phyloP scores from a whole-genome alignment of 1,140 invertebrate species.

The Diorhabda elongata region DNA sequence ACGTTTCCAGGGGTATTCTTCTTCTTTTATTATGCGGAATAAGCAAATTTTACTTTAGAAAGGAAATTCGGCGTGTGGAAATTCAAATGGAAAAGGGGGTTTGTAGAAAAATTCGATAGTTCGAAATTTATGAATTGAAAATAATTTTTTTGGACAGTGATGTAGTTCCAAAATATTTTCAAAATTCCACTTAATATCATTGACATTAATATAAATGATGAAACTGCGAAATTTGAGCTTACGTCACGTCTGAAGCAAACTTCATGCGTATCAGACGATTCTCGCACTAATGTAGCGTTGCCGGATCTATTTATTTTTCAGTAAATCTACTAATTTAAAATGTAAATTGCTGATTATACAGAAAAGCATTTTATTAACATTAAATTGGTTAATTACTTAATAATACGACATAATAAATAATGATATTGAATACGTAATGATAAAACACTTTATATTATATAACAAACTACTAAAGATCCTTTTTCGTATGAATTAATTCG shows the following conservation, averaged over 20 bases:
- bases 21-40: neutral
- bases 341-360: too few species aligned
- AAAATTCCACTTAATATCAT: neutral
- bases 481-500: neutral
- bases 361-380: too few species aligned
- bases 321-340: too few species aligned
- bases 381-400: too few species aligned
- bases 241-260: too few species aligned
- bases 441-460: neutral
- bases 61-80: neutral
- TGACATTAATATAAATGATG: neutral
- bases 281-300: too few species aligned
- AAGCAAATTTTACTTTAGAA: constrained; percentile 1
- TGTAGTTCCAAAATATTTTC: neutral
- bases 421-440: neutral
- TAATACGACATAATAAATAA: neutral
- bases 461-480: neutral
- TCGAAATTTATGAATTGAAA: neutral
- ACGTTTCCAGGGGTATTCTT: neutral
- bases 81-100: neutral
- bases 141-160: neutral
- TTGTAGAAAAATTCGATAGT: neutral
- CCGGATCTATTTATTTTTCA: too few species aligned
- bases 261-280: too few species aligned
- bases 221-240: too few species aligned